Conservation (phyloP, 92 coral and sea anemone species). For the Chrysogorgia sp. region DNA sequence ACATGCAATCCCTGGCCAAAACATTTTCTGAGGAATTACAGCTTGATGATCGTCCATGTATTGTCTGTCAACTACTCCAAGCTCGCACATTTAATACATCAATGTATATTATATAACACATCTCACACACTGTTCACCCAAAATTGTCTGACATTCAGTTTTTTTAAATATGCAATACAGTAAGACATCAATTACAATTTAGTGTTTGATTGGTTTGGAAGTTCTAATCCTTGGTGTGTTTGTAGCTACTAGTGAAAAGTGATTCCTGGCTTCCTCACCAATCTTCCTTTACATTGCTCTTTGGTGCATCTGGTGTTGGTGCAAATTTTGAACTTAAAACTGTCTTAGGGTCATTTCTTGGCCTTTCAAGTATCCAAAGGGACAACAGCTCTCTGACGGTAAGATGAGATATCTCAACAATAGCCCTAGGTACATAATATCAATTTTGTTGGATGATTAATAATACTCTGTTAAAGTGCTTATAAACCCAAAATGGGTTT, state of each 20-base stretch:
- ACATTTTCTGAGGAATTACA: no score
- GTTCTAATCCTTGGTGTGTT: background rate
- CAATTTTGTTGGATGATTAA: no score
- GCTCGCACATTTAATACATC: no score
- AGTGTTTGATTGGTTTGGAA: background rate
- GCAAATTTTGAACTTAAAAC: slow-evolving; percentile 68
- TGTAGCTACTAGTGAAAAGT: slow-evolving; percentile 64
- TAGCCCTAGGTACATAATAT: background rate
- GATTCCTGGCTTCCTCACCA: slow-evolving; percentile 69
- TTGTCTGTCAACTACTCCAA: no score
- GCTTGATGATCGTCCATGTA: no score
- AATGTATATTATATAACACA: no score
- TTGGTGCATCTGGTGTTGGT: slow-evolving; percentile 44
- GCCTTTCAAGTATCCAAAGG: slow-evolving; percentile 69
- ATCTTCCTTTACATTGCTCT: slow-evolving; percentile 27
- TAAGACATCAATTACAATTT: background rate
- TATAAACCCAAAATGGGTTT: no score
- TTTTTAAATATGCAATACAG: no score
- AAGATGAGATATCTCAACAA: slow-evolving; percentile 29
- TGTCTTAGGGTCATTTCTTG: slow-evolving; percentile 65
- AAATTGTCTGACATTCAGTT: no score
- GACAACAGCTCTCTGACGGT: slow-evolving; percentile 71
- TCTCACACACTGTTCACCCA: no score
- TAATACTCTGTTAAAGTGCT: no score
- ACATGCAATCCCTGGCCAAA: no score